Conservation (phyloP, 2,888 invertebrate species). For the Diaphora mendica region DNA sequence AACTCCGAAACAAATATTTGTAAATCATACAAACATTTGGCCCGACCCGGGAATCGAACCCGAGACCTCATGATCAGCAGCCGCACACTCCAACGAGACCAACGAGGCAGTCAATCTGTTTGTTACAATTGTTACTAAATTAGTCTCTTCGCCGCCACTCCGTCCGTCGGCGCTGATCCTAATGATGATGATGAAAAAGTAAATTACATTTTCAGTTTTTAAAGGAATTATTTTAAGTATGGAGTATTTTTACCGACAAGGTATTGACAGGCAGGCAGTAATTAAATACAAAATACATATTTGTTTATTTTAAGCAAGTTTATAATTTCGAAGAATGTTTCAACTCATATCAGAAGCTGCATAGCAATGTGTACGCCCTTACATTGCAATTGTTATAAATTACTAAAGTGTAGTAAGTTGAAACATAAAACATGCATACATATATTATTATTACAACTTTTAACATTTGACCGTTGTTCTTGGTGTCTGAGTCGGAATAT, state of each 20-base stretch:
- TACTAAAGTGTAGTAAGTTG: conserved; percentile 41
- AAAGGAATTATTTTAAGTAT: neutral
- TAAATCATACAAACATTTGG: too few relatives aligned
- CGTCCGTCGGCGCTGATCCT: too few relatives aligned
- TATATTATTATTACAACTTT: conserved; percentile 27
- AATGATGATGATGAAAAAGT: neutral
- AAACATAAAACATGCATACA: conserved; percentile 22
- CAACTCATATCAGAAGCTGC: conserved; percentile 43
- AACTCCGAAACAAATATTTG: too few relatives aligned
- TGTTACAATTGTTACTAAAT: too few relatives aligned
- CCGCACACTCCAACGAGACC: too few relatives aligned
- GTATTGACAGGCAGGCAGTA: neutral
- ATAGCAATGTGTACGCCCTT: conserved; percentile 41
- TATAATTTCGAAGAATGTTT: neutral
- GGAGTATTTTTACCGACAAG: neutral
- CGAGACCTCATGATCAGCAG: too few relatives aligned
- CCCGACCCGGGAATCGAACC: too few relatives aligned
- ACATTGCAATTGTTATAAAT: conserved; percentile 29
- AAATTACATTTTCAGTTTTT: neutral
- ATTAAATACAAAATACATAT: neutral
- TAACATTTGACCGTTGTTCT: conserved; percentile 11
- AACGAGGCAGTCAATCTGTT: too few relatives aligned
- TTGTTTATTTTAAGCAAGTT: neutral
- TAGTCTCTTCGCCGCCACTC: too few relatives aligned
- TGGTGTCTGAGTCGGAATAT: conserved; percentile 20